Base-by-base conservation (phyloP, 1,140 invertebrate genomes). In the Diuraphis noxia region DNA sequence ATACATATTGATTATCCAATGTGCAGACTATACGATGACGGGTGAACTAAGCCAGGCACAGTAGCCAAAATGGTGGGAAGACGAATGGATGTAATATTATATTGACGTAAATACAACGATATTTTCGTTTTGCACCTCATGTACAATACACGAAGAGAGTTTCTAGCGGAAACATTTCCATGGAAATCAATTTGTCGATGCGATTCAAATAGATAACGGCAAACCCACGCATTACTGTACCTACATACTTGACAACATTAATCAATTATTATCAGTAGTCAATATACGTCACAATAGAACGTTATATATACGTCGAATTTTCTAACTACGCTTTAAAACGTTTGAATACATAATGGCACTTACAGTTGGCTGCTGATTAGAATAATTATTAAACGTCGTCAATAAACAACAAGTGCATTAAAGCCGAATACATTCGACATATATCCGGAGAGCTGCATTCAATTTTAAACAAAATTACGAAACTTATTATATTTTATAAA, bases 41-140 rank as follows among this genome's bases (percentile, higher is more conserved):
- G 6, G 56, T n/a, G 56, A n/a, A 72, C 56, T 72, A 72, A 3
- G 13, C 30, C n/a, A 84, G 30, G 40, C 13, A 84, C 38, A n/a
- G 56, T 72, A 72, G 30, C 81, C 81, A 84, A 41, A 84, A 41
- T 13, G 30, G 81, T 84, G 30, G 25, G 81, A 13, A 84, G 81
- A 6, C 40, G 30, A 84, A 84, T 43, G 40, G 38, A 84, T 41
- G 43, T n/a, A 43, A 84, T n/a, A 63, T 25, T 52, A n/a, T n/a
- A 72, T 72, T 72, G 56, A 43, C 40, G 40, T 84, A 84, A 84
- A 84, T n/a, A n/a, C n/a, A 84, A 41, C 36, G 38, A 81, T 43
- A 84, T 43, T 43, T 41, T 84, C 36, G 13, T 82, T 81, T 0
- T 79, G 34, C 3, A 0, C 23, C 79, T 81, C 21, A 21, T 38